Percentiles rank a stretch among this genome's conserved stretches.
These are phyloP conservation scores for Melitaea athalia DNA, from an alignment of 2,888 invertebrate species.

Conservation along the genomic window DNA sequence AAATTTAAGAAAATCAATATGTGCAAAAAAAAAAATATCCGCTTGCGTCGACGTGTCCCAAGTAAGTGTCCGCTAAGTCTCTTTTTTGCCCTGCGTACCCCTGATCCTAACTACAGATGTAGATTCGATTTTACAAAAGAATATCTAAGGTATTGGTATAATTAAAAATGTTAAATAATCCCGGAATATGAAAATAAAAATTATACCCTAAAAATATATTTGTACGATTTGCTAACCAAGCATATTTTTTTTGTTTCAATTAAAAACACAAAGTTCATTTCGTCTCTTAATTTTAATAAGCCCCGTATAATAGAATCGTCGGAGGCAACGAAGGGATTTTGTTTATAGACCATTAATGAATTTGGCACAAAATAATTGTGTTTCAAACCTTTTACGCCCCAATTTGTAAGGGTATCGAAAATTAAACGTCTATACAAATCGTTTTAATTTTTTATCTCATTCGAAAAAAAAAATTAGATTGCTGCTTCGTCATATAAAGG, in stretches of 20 bases:
- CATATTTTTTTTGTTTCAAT: not conserved
- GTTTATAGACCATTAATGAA: conserved; percentile 70
- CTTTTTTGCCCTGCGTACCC: too few species aligned
- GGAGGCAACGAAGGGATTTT: conserved; percentile 56
- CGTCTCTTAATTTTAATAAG: conserved; percentile 49
- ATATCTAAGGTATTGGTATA: too few species aligned
- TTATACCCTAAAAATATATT: too few species aligned
- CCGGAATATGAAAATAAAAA: too few species aligned
- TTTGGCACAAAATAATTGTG: conserved; percentile 55
- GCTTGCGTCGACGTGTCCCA: too few species aligned
- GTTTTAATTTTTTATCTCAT: conserved; percentile 32
- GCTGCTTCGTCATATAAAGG: conserved; percentile 10
- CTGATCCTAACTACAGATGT: too few species aligned
- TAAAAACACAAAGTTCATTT: conserved; percentile 13
- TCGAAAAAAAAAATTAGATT: conserved; percentile 15
- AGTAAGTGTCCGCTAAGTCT: too few species aligned
- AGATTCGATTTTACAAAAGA: too few species aligned
- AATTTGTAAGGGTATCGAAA: conserved; percentile 60
- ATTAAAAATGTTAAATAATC: too few species aligned
- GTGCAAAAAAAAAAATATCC: too few species aligned
- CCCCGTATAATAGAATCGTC: conserved; percentile 45
- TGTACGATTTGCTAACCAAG: not conserved
- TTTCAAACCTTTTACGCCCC: conserved; percentile 52
- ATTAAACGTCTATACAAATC: conserved; percentile 48
- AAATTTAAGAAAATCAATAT: too few species aligned